These are phyloP conservation scores for Hemicordylus capensis DNA, from an alignment of 2,113 vertebrate genomes.

Conservation along the genomic window DNA sequence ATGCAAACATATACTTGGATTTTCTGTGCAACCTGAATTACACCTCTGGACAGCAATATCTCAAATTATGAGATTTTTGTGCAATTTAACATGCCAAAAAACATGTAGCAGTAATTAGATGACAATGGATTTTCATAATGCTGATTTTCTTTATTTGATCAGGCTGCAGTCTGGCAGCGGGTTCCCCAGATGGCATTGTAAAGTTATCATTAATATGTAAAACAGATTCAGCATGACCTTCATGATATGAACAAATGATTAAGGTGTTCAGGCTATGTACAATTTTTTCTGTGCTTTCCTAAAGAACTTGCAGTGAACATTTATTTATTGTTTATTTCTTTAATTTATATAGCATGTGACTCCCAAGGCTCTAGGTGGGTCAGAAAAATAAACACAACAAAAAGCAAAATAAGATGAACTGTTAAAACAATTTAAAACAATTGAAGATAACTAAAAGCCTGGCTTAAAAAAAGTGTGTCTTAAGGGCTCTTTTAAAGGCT, in stretches of 20 bases:
- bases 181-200: neutral
- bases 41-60: conserved; percentile 23
- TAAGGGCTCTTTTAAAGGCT: too few relatives aligned
- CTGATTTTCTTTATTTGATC: too few relatives aligned
- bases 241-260: conserved; percentile 54
- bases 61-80: conserved; percentile 37
- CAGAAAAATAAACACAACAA: too few relatives aligned
- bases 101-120: conserved; percentile 31
- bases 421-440: too few relatives aligned
- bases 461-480: too few relatives aligned
- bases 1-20: conserved; percentile 14
- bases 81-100: conserved; percentile 32
- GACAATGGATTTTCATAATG: conserved; percentile 51
- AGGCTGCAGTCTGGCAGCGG: conserved; percentile 38
- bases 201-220: conserved; percentile 32
- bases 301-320: conserved; percentile 55
- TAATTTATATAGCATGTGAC: too few relatives aligned
- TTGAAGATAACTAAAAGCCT: too few relatives aligned
- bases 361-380: too few relatives aligned
- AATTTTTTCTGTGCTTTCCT: conserved; percentile 54
- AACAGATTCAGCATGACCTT: conserved; percentile 42
- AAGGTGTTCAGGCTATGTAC: conserved; percentile 46
- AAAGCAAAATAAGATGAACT: too few relatives aligned
- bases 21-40: conserved; percentile 37
- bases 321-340: too few relatives aligned